These are phyloP conservation scores for Nettapus auritus DNA, from an alignment of 2,113 vertebrate species.

Conservation along the genomic window DNA sequence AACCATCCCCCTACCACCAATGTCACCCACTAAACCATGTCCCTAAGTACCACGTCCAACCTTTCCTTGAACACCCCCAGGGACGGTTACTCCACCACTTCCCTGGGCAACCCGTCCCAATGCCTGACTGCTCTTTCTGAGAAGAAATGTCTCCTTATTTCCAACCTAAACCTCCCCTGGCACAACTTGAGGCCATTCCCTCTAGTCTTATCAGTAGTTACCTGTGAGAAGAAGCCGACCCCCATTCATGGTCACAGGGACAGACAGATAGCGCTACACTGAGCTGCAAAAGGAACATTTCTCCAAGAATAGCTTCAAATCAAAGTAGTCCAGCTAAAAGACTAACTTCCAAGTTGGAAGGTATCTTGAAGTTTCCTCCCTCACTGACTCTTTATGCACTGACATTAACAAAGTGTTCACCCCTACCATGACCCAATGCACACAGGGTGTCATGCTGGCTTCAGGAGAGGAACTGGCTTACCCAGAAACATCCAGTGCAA, in stretches of 20 bases:
- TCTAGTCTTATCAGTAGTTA: too few relatives aligned
- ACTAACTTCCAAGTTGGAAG: background rate
- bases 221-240: too few relatives aligned
- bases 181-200: too few relatives aligned
- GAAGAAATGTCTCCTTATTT: too few relatives aligned
- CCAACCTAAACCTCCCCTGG: too few relatives aligned
- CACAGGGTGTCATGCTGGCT: fast-evolving
- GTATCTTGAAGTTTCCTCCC: background rate
- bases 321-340: background rate
- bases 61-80: too few relatives aligned
- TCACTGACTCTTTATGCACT: fast-evolving
- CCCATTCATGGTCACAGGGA: background rate
- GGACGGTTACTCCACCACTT: too few relatives aligned
- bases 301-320: background rate
- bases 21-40: too few relatives aligned
- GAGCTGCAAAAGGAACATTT: background rate
- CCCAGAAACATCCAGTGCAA: background rate
- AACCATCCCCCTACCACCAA: too few relatives aligned
- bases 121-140: too few relatives aligned
- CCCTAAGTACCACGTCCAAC: too few relatives aligned
- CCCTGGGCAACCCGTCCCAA: too few relatives aligned
- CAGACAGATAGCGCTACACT: background rate
- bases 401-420: background rate
- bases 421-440: background rate
- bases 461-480: background rate